Percentiles rank a stretch among this genome's conserved stretches.
phyloP scores from a whole-genome alignment of 2,797 vertebrate species.

The Paedocypris micromegethes region DNA sequence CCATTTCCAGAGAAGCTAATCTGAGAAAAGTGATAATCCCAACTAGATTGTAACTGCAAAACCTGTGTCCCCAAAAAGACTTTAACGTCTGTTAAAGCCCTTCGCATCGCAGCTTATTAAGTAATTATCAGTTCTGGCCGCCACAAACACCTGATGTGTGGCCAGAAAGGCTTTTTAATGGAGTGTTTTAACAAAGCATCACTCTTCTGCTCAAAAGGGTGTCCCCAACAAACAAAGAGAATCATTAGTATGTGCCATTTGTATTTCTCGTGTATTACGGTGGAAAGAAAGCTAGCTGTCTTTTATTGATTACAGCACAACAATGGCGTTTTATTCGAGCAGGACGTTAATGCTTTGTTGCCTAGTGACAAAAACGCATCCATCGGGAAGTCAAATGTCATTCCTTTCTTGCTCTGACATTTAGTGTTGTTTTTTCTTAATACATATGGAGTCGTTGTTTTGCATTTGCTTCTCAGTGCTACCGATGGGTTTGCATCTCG shows the following conservation, averaged over 20 bases:
- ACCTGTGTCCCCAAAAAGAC: not conserved
- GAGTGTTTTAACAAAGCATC: not conserved
- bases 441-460: conserved; percentile 34
- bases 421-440: conserved; percentile 26
- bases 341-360: conserved; percentile 59
- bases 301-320: conserved; percentile 37
- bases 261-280: conserved; percentile 39
- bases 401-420: conserved; percentile 66
- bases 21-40: not conserved
- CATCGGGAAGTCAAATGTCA: conserved; percentile 73
- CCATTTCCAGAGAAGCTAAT: conserved; percentile 18
- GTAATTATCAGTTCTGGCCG: conserved; percentile 1
- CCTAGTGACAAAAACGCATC: conserved; percentile 72
- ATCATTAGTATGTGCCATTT: conserved; percentile 39
- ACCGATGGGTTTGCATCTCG: conserved; percentile 3
- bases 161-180: conserved; percentile 12
- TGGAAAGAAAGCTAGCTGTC: conserved; percentile 34
- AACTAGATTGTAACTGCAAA: not conserved
- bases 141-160: conserved; percentile 11
- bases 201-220: conserved; percentile 19
- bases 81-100: not conserved
- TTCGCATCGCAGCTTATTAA: conserved; percentile 2
- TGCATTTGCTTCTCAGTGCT: conserved; percentile 20
- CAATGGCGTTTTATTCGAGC: conserved; percentile 61
- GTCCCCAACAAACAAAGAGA: conserved; percentile 25